phyloP scores from a whole-genome alignment of 2,113 vertebrate genomes.

The Azemiops feae region DNA sequence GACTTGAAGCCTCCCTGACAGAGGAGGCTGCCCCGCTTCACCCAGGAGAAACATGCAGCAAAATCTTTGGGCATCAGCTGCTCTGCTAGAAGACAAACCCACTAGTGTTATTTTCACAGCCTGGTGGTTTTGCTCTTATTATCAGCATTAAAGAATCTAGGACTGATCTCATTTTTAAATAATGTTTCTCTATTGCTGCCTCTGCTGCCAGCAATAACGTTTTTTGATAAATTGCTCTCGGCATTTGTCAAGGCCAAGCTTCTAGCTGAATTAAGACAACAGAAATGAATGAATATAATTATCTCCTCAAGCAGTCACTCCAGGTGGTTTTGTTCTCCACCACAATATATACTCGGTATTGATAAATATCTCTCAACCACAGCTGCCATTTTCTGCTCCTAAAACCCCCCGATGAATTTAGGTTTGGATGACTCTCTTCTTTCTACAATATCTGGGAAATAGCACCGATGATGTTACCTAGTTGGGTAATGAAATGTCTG shows the following conservation, averaged over 20 bases:
- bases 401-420: not conserved
- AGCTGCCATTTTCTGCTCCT: not conserved
- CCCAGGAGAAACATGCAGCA: not conserved
- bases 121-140: not conserved
- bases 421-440: not conserved
- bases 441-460: not conserved
- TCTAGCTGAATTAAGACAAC: conserved; percentile 60
- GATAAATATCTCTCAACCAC: not conserved
- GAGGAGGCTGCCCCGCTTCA: not conserved
- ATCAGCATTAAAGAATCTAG: not conserved
- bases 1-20: too few species aligned
- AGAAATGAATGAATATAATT: conserved; percentile 60
- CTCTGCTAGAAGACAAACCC: not conserved
- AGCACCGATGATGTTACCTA: not conserved
- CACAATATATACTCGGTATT: not conserved
- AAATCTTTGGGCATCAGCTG: not conserved
- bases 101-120: not conserved
- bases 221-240: conserved; percentile 48
- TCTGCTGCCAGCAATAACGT: conserved; percentile 60
- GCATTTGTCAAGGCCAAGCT: conserved; percentile 59
- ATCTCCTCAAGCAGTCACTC: conserved; percentile 44
- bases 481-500: not conserved
- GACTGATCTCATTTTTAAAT: conserved; percentile 32
- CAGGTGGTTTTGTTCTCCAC: conserved; percentile 32
- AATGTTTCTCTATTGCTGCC: conserved; percentile 27